Conservation (phyloP, 2,113 vertebrate genomes). For the Notarius lentiginosus region DNA sequence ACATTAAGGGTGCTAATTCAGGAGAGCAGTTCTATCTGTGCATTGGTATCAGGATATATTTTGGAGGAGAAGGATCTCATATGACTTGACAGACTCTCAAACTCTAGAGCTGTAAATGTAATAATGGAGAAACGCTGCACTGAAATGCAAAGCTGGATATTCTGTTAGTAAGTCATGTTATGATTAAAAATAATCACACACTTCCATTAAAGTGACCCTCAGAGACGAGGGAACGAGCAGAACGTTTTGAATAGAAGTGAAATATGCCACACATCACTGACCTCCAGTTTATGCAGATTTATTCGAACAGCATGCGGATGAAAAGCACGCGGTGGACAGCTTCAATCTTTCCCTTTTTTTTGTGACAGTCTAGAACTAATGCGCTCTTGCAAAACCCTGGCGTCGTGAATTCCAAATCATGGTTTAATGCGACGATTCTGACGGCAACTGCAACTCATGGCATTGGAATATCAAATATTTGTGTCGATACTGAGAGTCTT, state of each 20-base stretch:
- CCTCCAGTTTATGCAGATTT: neutral
- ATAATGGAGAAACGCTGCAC: neutral
- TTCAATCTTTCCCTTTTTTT: neutral
- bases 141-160: neutral
- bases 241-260: neutral
- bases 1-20: neutral
- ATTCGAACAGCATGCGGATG: neutral
- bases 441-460: neutral
- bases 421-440: constrained; percentile 25
- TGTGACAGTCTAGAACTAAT: constrained; percentile 18
- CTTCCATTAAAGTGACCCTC: neutral
- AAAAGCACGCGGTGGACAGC: neutral
- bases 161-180: neutral
- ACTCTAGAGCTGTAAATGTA: neutral
- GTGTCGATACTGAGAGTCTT: constrained; percentile 43
- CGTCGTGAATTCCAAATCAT: constrained; percentile 10
- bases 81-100: neutral
- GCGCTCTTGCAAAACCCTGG: neutral
- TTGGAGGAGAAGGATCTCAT: neutral
- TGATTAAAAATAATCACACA: neutral
- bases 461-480: constrained; percentile 63
- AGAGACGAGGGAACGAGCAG: neutral
- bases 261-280: neutral
- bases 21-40: neutral
- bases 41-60: neutral